Evolutionary conservation across 2,888 invertebrate species (phyloP).

Genomic region (Drosophila algonquin): DNA sequence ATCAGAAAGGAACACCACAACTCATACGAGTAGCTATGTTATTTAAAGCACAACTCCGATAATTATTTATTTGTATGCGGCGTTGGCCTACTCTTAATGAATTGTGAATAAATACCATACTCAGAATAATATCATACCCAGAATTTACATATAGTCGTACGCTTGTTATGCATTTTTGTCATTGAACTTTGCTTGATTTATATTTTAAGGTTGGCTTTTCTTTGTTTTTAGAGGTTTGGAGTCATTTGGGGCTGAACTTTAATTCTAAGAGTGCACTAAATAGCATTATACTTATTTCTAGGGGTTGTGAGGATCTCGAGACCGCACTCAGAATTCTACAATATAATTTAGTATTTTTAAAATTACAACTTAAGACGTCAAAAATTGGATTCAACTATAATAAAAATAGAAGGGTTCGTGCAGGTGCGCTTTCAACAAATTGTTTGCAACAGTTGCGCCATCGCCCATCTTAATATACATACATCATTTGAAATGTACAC

Average conservation of each 20-base stretch:
- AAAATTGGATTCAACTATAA: constrained; percentile 40
- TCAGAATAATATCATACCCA: neutral
- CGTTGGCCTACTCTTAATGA: neutral
- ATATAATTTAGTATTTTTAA: neutral
- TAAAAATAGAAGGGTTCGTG: constrained; percentile 30
- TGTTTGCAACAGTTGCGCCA: constrained; percentile 14
- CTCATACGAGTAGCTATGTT: no score
- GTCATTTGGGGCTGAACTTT: constrained; percentile 38
- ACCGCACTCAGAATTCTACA: constrained; percentile 56
- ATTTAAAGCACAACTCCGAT: constrained; percentile 5
- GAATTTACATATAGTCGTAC: constrained; percentile 19
- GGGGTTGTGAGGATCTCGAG: constrained; percentile 45
- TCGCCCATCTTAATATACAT: constrained; percentile 19
- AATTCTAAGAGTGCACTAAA: constrained; percentile 28
- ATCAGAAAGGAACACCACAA: neutral
- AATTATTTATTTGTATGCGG: constrained; percentile 15
- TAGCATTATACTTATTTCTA: constrained; percentile 57
- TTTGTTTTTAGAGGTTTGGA: constrained; percentile 12
- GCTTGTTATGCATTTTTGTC: constrained; percentile 13
- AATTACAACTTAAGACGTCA: constrained; percentile 40
- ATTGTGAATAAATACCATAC: constrained; percentile 23
- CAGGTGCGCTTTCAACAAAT: constrained; percentile 32
- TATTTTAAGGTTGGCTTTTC: constrained; percentile 26
- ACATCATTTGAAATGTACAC: constrained; percentile 40
- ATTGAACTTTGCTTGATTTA: constrained; percentile 25